Base-by-base conservation (phyloP, 2,113 vertebrate species). In the Epinephelus fuscoguttatus region DNA sequence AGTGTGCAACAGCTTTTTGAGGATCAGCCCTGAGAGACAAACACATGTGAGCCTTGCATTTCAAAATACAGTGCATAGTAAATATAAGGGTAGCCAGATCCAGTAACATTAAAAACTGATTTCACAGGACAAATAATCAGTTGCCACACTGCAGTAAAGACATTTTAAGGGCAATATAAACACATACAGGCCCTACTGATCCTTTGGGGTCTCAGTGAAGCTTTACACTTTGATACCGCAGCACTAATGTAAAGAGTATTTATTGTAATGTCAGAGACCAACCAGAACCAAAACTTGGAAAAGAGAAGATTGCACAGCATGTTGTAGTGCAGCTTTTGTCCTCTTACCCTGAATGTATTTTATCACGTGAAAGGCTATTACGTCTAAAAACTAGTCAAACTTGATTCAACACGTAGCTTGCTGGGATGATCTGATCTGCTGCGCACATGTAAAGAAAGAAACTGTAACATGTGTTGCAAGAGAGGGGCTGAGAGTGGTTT, bases 1-100 rank as follows among this genome's bases (percentile, higher is more conserved):
- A 85, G 97, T 98, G 90, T 99, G 98, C 76, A 99, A 95, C 80
- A 99, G 95, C 94, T 99, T 99, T 96, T 99, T 99, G 90, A 99
- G 96, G 91, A 99, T 99, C 79, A 99, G 95, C 68, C 98, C 98
- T 98, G 94, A 33, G 30, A 80, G 23, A 84, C 21, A 85, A 72
- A 73, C 1, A 75, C 10, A 57, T 3, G 52, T 80, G 18, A 71
- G 15, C 12, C 25, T 30, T 23, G 17, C 73, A 78, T 86, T 66
- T 40, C 37, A 62, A 59, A 67, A n/a, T 18, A 12, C 21, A 37
- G 37, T 17, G 19, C 15, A 59, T 11, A 27, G 3, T 23, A 2
- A 49, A 37, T 19, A 25, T 9, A 37, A 49, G 14, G 4, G 9
- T 14, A 49, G 21, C 6, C 21, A 59, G 5, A 9, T 42, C 45